Conservation (phyloP, 2,797 vertebrate species). For the Hybognathus amarus region DNA sequence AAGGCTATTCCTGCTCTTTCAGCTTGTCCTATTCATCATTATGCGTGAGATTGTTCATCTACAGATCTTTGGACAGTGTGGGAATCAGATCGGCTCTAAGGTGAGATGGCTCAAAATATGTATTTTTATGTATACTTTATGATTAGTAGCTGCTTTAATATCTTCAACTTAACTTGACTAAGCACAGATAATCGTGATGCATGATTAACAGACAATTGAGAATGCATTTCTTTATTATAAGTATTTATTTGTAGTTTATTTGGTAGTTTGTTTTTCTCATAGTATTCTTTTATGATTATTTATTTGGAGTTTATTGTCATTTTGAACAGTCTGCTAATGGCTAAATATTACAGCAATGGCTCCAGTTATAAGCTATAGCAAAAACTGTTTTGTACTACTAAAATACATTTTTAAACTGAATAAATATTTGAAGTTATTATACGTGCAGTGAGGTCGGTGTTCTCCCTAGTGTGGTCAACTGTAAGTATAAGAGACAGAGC, state of each 20-base stretch:
- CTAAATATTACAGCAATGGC: background rate
- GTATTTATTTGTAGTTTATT: background rate
- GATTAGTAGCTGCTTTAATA: too few species aligned
- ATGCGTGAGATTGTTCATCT: conserved; percentile 98
- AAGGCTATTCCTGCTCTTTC: conserved; percentile 61
- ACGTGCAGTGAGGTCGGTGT: conserved; percentile 71
- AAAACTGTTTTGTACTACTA: background rate
- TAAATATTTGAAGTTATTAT: conserved; percentile 18
- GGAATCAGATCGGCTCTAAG: conserved; percentile 97
- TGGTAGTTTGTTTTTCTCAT: background rate
- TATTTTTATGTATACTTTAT: conserved; percentile 2
- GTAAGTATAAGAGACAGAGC: conserved; percentile 74
- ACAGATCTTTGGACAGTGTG: conserved; percentile 97
- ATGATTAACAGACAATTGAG: background rate
- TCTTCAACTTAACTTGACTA: background rate
- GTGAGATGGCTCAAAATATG: conserved; percentile 71
- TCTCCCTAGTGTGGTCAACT: conserved; percentile 55
- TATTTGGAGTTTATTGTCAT: background rate
- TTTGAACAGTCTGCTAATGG: background rate
- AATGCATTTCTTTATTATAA: background rate
- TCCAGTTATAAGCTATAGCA: background rate
- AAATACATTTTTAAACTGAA: background rate
- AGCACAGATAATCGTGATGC: background rate
- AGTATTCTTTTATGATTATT: background rate
- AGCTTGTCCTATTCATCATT: conserved; percentile 65